Evolutionary conservation across 2,888 invertebrate species (phyloP), one percentile per base, ranked within the genome.

Genomic region (Hydrotaea cyrtoneurina): DNA sequence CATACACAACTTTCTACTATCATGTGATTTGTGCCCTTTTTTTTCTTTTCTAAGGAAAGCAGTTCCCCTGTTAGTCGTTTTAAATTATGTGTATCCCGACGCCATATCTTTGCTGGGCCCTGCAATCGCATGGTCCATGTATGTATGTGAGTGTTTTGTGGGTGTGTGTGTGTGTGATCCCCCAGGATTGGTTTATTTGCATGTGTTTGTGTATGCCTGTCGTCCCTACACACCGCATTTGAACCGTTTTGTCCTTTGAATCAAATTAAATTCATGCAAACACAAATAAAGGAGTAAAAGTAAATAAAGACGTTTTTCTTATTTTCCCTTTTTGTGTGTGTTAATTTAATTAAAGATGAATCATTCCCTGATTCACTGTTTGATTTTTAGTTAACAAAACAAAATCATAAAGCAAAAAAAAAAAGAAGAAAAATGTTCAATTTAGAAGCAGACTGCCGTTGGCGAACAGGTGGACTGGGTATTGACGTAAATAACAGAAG

Each of bases 311-410:
- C 26, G 59, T 26, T 11, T 59, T 59, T 59, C 59, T 59, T 59
- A 4, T 59, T 23, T 26, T 59, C 26, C 8, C 0, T 11, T 11
- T 26, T 13, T 26, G 4, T 59, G 26, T 26, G 4, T 59, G 26
- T 59, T 59, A 26, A 59, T 15, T 26, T 15, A 59, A 59, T 59
- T 59, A 59, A 59, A 59, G 26, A 59, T 59, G 59, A 59, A 15
- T 55, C 55, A 23, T 13, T 50, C 50, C n/a, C 4, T 4, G n/a
- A 50, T 50, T 1, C 39, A 50, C 50, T 15, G 50, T n/a, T 31
- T 50, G n/a, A n/a, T 13, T 50, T 50, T 50, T n/a, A 3, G 50
- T n/a, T 50, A 50, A n/a, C 50, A n/a, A 50, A 50, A 4, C n/a
- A 50, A n/a, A 50, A 50, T n/a, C 50, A 15, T 50, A 50, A 50